A percentile compares a stretch with the other conserved stretches of the same genome.
These are phyloP conservation scores for Holothuria leucospilota DNA, from an alignment of 53 echinoderm and acorn worm genomes.

Conservation along the genomic window DNA sequence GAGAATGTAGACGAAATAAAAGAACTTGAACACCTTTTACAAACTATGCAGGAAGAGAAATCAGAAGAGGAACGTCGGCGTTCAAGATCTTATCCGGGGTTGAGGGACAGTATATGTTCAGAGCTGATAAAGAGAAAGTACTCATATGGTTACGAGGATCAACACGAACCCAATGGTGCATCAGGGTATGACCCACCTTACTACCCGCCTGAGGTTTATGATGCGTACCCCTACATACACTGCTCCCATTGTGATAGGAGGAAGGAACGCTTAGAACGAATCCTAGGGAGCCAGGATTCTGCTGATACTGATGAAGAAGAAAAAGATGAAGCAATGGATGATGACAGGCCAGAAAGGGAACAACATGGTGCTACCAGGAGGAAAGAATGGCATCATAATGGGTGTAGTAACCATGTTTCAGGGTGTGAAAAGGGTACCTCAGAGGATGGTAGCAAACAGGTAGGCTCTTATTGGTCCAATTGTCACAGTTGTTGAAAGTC, in stretches of 20 bases:
- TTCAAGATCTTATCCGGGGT: slow-evolving; percentile 74
- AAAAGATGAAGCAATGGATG: too few relatives aligned
- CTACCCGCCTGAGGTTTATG: slow-evolving; percentile 48
- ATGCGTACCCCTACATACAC: slow-evolving; percentile 76
- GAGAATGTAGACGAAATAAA: slow-evolving; percentile 79
- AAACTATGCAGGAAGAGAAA: slow-evolving; percentile 81
- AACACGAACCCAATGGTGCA: background rate
- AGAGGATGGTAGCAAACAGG: too few relatives aligned
- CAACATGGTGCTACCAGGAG: too few relatives aligned
- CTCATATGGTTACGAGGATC: slow-evolving; percentile 3
- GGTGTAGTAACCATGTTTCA: too few relatives aligned
- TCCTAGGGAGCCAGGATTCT: slow-evolving; percentile 67
- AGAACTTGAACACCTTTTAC: slow-evolving; percentile 75
- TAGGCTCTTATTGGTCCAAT: too few relatives aligned
- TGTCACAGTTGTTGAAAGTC: too few relatives aligned
- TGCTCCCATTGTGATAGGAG: slow-evolving; percentile 92
- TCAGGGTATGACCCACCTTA: slow-evolving; percentile 23
- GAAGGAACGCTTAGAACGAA: slow-evolving; percentile 78
- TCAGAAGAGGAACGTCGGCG: slow-evolving; percentile 68
- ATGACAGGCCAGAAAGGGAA: too few relatives aligned
- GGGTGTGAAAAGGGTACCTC: too few relatives aligned
- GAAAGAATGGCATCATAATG: too few relatives aligned
- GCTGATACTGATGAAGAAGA: background rate
- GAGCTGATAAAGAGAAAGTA: slow-evolving; percentile 71
- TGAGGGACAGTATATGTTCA: slow-evolving; percentile 86